Evolutionary conservation across 2,113 vertebrate species (phyloP).

Genomic region (Gambusia holbrooki): DNA sequence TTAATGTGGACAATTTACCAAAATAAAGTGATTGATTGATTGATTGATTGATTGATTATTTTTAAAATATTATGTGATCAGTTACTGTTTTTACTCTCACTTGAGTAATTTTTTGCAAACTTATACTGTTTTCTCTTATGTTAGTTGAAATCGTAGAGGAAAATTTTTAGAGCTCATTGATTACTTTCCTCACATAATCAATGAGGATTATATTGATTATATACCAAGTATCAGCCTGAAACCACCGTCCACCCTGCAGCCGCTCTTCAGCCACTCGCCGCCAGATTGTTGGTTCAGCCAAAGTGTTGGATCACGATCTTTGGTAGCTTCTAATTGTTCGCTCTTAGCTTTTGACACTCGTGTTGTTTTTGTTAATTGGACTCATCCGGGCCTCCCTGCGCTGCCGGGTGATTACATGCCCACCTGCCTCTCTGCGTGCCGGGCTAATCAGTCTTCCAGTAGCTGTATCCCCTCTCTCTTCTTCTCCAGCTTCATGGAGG

Average conservation of each 20-base stretch:
- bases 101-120: too few species aligned
- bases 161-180: neutral
- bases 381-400: conserved; percentile 3
- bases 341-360: conserved; percentile 13
- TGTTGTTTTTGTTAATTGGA: conserved; percentile 27
- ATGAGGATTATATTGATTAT: too few species aligned
- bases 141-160: too few species aligned
- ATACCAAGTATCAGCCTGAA: neutral
- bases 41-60: too few species aligned
- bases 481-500: neutral
- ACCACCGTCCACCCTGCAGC: neutral
- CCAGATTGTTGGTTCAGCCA: conserved; percentile 8
- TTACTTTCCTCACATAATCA: too few species aligned
- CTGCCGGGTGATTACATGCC: conserved; percentile 1
- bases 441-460: neutral
- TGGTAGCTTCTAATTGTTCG: conserved; percentile 1
- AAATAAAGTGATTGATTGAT: too few species aligned
- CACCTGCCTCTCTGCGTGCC: conserved; percentile 6
- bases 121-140: too few species aligned
- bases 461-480: neutral
- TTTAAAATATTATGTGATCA: too few species aligned
- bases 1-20: too few species aligned
- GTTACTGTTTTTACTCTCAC: too few species aligned
- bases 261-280: neutral
- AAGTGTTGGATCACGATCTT: conserved; percentile 5